Evolutionary conservation across 2,113 vertebrate genomes (phyloP).

Genomic region (Dascyllus trimaculatus): DNA sequence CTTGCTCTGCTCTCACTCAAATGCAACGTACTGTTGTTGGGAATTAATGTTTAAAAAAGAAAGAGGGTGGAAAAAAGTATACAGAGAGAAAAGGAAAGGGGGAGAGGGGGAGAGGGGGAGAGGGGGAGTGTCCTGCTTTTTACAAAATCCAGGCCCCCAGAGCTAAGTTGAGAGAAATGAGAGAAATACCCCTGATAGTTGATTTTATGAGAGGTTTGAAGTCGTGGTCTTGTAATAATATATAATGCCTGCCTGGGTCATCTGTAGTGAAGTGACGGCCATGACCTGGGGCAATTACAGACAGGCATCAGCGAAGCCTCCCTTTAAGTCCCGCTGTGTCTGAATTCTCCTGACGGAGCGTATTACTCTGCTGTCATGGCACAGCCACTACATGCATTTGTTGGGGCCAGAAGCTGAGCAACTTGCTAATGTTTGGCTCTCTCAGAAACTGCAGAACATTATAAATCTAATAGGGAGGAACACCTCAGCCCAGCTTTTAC

Average conservation of each 20-base stretch:
- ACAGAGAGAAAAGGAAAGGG: slow-evolving; percentile 32
- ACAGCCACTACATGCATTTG: slow-evolving; percentile 34
- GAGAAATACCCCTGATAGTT: slow-evolving; percentile 83
- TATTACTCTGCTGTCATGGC: slow-evolving; percentile 74
- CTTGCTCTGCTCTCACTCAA: slow-evolving; percentile 71
- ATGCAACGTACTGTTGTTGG: slow-evolving; percentile 77
- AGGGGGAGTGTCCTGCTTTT: slow-evolving; percentile 73
- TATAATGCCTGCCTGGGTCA: slow-evolving; percentile 81
- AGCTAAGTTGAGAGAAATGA: slow-evolving; percentile 57
- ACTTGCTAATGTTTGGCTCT: slow-evolving; percentile 73
- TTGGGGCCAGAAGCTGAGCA: slow-evolving; percentile 58
- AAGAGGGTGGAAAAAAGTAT: slow-evolving; percentile 27
- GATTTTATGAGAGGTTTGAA: slow-evolving; percentile 80
- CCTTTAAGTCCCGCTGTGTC: slow-evolving; percentile 62
- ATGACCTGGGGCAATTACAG: slow-evolving; percentile 83
- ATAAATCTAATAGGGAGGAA: slow-evolving; percentile 74
- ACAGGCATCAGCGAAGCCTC: slow-evolving; percentile 79
- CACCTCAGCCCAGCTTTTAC: slow-evolving; percentile 40
- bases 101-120: slow-evolving; percentile 36
- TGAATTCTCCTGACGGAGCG: slow-evolving; percentile 71
- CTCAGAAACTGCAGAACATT: slow-evolving; percentile 54
- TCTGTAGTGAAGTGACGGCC: slow-evolving; percentile 77
- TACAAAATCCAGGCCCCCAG: slow-evolving; percentile 83
- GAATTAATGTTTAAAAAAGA: slow-evolving; percentile 77
- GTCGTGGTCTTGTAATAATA: slow-evolving; percentile 82